phyloP scores from a whole-genome alignment of 2,113 vertebrate species.

The Fukomys damarensis region DNA sequence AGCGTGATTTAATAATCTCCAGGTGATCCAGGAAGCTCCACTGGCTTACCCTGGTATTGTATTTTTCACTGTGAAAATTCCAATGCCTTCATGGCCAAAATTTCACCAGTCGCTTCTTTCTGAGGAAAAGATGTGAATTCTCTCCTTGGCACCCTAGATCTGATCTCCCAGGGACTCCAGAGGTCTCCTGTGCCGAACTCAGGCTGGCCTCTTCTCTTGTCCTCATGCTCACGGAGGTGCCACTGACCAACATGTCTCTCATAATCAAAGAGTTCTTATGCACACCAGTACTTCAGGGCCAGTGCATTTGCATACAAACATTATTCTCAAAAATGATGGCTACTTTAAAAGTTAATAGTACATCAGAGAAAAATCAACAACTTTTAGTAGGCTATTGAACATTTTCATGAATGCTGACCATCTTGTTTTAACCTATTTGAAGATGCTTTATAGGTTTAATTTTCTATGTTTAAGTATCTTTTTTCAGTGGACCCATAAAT shows the following conservation, averaged over 20 bases:
- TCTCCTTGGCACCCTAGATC: background rate
- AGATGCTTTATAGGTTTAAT: constrained; percentile 41
- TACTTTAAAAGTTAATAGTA: background rate
- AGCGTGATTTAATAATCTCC: constrained; percentile 4
- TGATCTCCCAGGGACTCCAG: background rate
- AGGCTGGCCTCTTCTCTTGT: background rate
- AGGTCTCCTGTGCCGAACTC: background rate
- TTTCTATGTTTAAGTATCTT: constrained; percentile 50
- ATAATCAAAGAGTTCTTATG: background rate
- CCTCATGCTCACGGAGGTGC: background rate
- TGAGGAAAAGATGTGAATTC: background rate
- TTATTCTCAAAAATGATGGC: background rate
- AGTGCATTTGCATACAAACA: background rate
- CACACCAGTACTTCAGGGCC: background rate
- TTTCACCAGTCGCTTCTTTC: background rate
- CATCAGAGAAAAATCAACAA: background rate
- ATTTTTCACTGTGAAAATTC: background rate
- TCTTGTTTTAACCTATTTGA: constrained; percentile 30
- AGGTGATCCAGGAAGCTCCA: background rate
- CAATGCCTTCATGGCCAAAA: background rate
- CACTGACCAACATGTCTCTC: background rate
- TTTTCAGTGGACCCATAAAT: constrained; percentile 22
- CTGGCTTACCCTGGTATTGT: background rate
- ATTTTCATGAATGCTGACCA: background rate
- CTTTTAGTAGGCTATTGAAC: background rate